A percentile compares a stretch with the other conserved stretches of the same genome.
Evolutionary conservation across 2,888 invertebrate species (phyloP).

Genomic region (Drosophila gaucha): DNA sequence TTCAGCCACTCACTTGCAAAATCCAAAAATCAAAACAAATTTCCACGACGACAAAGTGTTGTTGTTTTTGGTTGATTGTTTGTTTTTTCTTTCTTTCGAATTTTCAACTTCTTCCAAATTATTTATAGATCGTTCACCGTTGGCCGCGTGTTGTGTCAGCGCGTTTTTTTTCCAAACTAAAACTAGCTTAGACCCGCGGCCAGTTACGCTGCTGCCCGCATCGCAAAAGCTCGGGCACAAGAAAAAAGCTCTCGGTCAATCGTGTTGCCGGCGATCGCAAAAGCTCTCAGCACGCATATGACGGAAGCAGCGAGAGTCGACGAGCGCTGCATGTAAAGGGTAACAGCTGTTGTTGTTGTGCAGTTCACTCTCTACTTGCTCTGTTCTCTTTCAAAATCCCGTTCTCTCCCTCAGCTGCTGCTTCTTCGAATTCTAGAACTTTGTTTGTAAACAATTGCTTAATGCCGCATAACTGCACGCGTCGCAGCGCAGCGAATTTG

Average conservation of each 20-base stretch:
- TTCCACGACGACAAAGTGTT: constrained; percentile 22
- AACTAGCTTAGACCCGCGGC: constrained; percentile 63
- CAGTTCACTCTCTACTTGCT: neutral
- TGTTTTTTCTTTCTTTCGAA: neutral
- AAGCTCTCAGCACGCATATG: constrained; percentile 43
- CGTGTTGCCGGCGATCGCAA: constrained; percentile 19
- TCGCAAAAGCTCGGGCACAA: constrained; percentile 38
- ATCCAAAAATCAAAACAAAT: constrained; percentile 17
- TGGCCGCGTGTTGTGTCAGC: constrained; percentile 48
- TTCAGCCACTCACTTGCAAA: constrained; percentile 34
- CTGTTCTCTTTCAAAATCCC: neutral
- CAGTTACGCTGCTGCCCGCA: constrained; percentile 17
- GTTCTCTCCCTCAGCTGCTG: neutral
- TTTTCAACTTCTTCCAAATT: constrained; percentile 11
- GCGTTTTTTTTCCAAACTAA: constrained; percentile 65
- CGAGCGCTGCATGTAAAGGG: neutral
- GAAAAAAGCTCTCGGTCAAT: constrained; percentile 39
- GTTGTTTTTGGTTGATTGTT: neutral
- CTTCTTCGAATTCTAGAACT: constrained; percentile 38
- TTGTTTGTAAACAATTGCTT: constrained; percentile 59
- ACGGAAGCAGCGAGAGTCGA: constrained; percentile 16
- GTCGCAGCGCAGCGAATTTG: constrained; percentile 13
- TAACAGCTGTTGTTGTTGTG: constrained; percentile 35
- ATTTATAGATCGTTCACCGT: constrained; percentile 41
- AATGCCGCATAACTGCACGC: constrained; percentile 45